Evolutionary conservation across 2,113 vertebrate genomes (phyloP).

Genomic region (Pitta sordida): DNA sequence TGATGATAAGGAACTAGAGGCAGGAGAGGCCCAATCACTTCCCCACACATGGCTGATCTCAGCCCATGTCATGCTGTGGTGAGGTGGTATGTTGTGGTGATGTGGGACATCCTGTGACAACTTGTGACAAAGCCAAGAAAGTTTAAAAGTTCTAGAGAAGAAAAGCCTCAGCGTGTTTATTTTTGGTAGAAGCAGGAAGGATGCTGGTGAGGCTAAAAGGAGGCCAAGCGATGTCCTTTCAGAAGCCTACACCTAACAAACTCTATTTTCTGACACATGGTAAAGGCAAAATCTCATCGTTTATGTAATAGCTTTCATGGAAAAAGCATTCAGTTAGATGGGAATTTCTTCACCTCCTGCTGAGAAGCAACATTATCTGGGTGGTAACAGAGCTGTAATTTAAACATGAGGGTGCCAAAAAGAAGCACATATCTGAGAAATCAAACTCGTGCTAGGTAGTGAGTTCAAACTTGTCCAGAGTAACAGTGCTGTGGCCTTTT

Average conservation of each 20-base stretch:
- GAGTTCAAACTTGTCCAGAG: background rate
- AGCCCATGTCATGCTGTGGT: background rate
- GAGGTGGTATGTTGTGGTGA: background rate
- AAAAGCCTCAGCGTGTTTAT: background rate
- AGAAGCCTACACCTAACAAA: background rate
- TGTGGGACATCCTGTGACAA: slow-evolving; percentile 34
- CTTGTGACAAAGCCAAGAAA: background rate
- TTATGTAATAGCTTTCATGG: accelerated
- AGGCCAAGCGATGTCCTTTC: background rate
- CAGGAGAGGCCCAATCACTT: background rate
- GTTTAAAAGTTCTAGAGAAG: background rate
- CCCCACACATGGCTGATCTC: background rate
- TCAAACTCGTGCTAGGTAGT: background rate
- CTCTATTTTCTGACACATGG: background rate
- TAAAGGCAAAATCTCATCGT: background rate
- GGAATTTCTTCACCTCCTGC: background rate
- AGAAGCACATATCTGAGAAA: background rate
- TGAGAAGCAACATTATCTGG: background rate
- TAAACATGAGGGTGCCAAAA: background rate
- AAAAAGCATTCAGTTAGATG: background rate
- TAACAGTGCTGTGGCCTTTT: background rate
- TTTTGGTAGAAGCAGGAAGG: slow-evolving; percentile 37
- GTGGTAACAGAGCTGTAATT: background rate
- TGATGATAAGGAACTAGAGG: background rate
- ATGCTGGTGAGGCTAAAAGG: background rate